Evolutionary conservation across 2,888 invertebrate species (phyloP).

Genomic region (Andricus curvator): DNA sequence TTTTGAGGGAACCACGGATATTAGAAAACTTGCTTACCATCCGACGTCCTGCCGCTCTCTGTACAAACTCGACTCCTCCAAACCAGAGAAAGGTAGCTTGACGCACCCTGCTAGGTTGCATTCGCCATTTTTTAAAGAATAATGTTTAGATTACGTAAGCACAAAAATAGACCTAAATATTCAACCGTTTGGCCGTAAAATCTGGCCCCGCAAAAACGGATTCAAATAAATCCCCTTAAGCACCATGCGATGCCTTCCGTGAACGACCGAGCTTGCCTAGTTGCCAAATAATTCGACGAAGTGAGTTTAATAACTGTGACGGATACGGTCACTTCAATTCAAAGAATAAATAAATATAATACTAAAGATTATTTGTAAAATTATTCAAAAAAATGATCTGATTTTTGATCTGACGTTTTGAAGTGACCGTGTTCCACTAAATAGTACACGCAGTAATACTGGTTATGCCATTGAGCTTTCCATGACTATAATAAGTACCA

Average conservation of each 20-base stretch:
- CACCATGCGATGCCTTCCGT: conserved; percentile 78
- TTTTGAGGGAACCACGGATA: no score
- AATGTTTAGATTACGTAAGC: no score
- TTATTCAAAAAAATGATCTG: conserved; percentile 37
- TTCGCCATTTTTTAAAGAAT: no score
- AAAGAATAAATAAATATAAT: not conserved
- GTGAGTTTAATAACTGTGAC: conserved; percentile 60
- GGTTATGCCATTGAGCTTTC: conserved; percentile 75
- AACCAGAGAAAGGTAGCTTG: no score
- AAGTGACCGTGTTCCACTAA: conserved; percentile 39
- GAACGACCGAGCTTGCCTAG: conserved; percentile 78
- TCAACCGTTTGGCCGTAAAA: no score
- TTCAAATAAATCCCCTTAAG: conserved; percentile 50
- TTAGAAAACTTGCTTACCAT: no score
- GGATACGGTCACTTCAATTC: conserved; percentile 48
- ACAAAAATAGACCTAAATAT: no score
- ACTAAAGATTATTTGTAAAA: not conserved
- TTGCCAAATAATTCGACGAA: conserved; percentile 63
- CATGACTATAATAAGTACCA: conserved; percentile 69
- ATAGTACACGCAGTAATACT: conserved; percentile 54
- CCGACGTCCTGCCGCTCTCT: no score
- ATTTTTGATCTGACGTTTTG: conserved; percentile 41
- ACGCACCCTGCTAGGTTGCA: no score
- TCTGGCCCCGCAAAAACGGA: no score
- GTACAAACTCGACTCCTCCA: no score